phyloP scores from a whole-genome alignment of 2,888 invertebrate species.

The Exephanes ischioxanthus region DNA sequence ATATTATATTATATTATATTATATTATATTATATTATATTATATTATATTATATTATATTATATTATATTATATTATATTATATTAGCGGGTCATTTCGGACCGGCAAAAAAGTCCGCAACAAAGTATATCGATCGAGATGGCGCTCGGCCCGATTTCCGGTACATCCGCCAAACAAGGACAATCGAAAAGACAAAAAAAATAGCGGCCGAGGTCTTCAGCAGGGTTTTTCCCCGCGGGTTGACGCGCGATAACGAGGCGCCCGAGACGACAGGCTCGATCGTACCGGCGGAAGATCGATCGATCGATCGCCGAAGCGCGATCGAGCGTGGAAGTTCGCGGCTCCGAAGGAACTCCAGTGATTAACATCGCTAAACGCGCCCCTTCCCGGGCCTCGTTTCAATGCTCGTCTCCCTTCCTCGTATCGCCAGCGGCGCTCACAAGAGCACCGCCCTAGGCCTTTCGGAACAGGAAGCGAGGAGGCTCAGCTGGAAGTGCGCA shows the following conservation, averaged over 20 bases:
- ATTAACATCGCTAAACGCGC: background rate
- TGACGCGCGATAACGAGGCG: slow-evolving; percentile 56
- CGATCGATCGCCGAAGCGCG: slow-evolving; percentile 52
- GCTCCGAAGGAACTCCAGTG: slow-evolving; percentile 36
- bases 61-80: too few relatives aligned
- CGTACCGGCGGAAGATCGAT: slow-evolving; percentile 53
- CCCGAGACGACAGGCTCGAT: slow-evolving; percentile 24
- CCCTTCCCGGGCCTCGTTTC: background rate
- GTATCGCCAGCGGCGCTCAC: background rate
- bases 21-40: too few relatives aligned
- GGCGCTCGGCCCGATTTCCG: background rate
- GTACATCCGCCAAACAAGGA: background rate
- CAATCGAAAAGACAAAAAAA: background rate
- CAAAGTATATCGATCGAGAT: background rate
- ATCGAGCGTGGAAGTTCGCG: slow-evolving; percentile 48
- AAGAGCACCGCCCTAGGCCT: background rate
- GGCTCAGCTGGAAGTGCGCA: slow-evolving; percentile 8
- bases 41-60: too few relatives aligned
- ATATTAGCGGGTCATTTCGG: too few relatives aligned
- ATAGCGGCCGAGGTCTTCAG: background rate
- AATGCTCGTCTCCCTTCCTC: background rate
- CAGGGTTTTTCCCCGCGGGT: slow-evolving; percentile 13
- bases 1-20: too few relatives aligned
- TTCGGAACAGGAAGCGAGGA: slow-evolving; percentile 2
- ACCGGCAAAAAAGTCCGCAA: background rate